Percentiles rank a stretch among this genome's conserved stretches.
phyloP scores from a whole-genome alignment of 2,113 vertebrate genomes.

The Aegotheles bennettii region DNA sequence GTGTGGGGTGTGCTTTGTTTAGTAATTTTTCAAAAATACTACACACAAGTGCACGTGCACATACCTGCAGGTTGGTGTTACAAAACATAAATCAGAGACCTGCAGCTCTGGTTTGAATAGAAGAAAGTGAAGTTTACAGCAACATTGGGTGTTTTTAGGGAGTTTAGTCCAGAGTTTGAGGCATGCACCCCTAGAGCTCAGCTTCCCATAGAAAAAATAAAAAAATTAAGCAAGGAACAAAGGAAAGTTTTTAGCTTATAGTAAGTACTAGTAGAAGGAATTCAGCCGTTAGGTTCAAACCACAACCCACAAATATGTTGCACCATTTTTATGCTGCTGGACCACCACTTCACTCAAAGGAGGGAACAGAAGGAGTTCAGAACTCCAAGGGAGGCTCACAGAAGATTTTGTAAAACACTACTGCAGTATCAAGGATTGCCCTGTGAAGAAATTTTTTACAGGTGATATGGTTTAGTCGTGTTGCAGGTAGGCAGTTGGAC shows the following conservation, averaged over 20 bases:
- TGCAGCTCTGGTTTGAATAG: background rate
- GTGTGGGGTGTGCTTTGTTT: background rate
- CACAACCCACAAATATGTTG: accelerated
- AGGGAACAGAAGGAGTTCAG: no score
- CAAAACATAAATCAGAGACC: background rate
- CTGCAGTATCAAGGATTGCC: background rate
- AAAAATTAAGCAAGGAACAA: background rate
- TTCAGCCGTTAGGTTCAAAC: accelerated
- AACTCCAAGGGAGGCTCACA: background rate
- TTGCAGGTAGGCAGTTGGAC: no score
- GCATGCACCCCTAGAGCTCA: background rate
- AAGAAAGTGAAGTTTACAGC: background rate
- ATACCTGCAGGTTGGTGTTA: background rate
- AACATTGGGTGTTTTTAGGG: background rate
- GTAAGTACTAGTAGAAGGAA: background rate
- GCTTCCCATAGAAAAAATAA: background rate
- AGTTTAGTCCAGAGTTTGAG: background rate
- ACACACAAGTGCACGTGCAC: background rate
- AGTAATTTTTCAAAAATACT: background rate
- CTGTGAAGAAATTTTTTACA: no score
- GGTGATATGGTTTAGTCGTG: no score
- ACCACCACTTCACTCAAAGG: background rate
- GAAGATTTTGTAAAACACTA: background rate
- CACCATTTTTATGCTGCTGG: background rate
- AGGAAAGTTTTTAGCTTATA: background rate